These are phyloP conservation scores for Percopsis transmontana DNA, from an alignment of 2,113 vertebrate species.

Conservation along the genomic window DNA sequence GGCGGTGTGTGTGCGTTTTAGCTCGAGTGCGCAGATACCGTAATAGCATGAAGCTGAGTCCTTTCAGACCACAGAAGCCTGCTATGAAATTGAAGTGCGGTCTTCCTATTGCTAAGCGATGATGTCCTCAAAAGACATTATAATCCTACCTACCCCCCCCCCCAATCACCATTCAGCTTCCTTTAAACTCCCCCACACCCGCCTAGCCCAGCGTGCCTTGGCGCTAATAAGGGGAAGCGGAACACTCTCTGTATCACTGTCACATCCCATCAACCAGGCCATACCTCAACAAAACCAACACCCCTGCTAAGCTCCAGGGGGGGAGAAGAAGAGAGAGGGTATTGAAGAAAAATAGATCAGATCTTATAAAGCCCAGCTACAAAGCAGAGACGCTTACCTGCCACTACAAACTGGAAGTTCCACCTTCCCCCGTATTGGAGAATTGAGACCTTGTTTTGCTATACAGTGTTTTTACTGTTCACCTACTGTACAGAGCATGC, in stretches of 20 bases:
- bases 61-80: conserved; percentile 2
- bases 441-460: no score
- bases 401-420: conserved; percentile 43
- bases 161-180: conserved; percentile 17
- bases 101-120: conserved; percentile 1
- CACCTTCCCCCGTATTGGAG: no score
- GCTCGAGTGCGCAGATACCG: neutral
- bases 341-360: conserved; percentile 30
- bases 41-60: neutral
- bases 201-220: conserved; percentile 22
- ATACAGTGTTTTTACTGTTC: no score
- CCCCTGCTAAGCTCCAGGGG: conserved; percentile 5
- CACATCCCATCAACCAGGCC: conserved; percentile 69
- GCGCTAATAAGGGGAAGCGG: conserved; percentile 73
- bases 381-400: conserved; percentile 27
- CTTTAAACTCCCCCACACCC: conserved; percentile 12
- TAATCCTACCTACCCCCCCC: conserved; percentile 15
- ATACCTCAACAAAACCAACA: conserved; percentile 54
- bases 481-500: no score
- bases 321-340: conserved; percentile 11
- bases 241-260: conserved; percentile 69
- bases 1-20: neutral
- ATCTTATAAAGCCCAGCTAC: conserved; percentile 49
- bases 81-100: neutral
- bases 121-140: conserved; percentile 16